phyloP scores from a whole-genome alignment of 30 jellyfish, hydroid and myxozoan genomes.

The Aurelia coerulea region DNA sequence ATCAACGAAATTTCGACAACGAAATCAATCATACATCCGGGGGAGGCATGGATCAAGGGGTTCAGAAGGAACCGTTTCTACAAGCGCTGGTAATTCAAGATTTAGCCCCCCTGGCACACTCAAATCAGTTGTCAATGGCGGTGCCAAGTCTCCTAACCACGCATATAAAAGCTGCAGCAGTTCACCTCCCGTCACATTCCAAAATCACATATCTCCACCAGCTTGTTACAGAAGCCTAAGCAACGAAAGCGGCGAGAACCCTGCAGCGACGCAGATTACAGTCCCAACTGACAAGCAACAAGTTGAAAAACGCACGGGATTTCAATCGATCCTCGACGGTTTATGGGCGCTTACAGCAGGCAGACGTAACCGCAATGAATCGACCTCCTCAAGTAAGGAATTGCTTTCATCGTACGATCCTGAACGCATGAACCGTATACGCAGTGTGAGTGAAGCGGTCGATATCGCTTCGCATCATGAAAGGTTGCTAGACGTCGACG shows the following conservation, averaged over 20 bases:
- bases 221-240: slow-evolving; percentile 42
- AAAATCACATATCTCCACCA: slow-evolving; percentile 26
- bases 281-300: slow-evolving; percentile 16
- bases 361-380: slow-evolving; percentile 64
- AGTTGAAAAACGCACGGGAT: slow-evolving; percentile 34
- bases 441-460: slow-evolving; percentile 85
- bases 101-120: slow-evolving; percentile 62
- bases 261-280: slow-evolving; percentile 30
- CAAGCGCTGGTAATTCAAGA: slow-evolving; percentile 54
- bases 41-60: slow-evolving; percentile 81
- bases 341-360: slow-evolving; percentile 66
- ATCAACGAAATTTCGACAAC: slow-evolving; percentile 22
- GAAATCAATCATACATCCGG: slow-evolving; percentile 29
- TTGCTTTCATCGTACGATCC: slow-evolving; percentile 68
- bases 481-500: slow-evolving; percentile 26
- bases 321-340: slow-evolving; percentile 41
- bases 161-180: slow-evolving; percentile 34
- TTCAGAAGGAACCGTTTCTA: slow-evolving; percentile 59
- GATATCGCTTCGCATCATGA: slow-evolving; percentile 66
- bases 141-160: slow-evolving; percentile 40
- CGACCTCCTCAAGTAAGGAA: slow-evolving; percentile 72
- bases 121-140: slow-evolving; percentile 22
- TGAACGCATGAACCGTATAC: slow-evolving; percentile 46
- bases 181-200: slow-evolving; percentile 57
- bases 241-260: slow-evolving; percentile 21